A percentile compares a stretch with the other conserved stretches of the same genome.
phyloP scores from a whole-genome alignment of 2,888 invertebrate species.

The Gandaritis pyraliata region DNA sequence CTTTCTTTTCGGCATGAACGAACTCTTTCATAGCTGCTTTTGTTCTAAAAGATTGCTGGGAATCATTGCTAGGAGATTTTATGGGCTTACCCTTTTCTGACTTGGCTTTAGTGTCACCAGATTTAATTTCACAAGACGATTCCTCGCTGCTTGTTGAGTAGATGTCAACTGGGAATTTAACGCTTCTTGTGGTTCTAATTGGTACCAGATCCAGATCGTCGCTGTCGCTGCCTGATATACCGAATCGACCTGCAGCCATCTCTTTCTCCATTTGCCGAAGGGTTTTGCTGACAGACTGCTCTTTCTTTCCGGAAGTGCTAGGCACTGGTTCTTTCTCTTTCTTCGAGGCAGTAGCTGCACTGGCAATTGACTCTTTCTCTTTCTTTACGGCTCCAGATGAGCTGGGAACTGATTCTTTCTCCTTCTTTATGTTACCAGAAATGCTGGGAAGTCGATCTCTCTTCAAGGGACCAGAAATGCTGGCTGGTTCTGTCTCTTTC shows the following conservation, averaged over 20 bases:
- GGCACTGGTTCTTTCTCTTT: conserved; percentile 25
- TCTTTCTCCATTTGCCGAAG: conserved; percentile 90
- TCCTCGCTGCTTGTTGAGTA: conserved; percentile 93
- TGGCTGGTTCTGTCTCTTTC: conserved; percentile 14
- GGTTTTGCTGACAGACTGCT: conserved; percentile 83
- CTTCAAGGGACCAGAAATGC: conserved; percentile 1
- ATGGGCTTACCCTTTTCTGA: conserved; percentile 75
- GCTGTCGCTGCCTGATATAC: conserved; percentile 89
- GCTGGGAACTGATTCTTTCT: conserved; percentile 9
- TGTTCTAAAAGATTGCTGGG: conserved; percentile 88
- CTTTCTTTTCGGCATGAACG: conserved; percentile 77
- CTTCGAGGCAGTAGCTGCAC: conserved; percentile 42
- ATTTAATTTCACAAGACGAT: conserved; percentile 55
- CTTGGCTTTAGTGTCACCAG: conserved; percentile 79
- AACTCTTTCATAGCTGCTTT: conserved; percentile 95
- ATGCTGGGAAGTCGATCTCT: conserved; percentile 19
- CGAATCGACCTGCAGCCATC: conserved; percentile 82
- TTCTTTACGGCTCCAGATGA: conserved; percentile 55
- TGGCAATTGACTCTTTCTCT: conserved; percentile 35
- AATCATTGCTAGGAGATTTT: conserved; percentile 87
- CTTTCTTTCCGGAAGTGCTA: conserved; percentile 44
- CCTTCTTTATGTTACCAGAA: conserved; percentile 18
- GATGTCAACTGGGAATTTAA: conserved; percentile 88
- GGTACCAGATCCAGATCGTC: conserved; percentile 89
- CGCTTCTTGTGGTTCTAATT: conserved; percentile 82